A percentile compares a stretch with the other conserved stretches of the same genome.
phyloP scores from a whole-genome alignment of 2,888 invertebrate genomes.

The Orthonychiurus folsomi region DNA sequence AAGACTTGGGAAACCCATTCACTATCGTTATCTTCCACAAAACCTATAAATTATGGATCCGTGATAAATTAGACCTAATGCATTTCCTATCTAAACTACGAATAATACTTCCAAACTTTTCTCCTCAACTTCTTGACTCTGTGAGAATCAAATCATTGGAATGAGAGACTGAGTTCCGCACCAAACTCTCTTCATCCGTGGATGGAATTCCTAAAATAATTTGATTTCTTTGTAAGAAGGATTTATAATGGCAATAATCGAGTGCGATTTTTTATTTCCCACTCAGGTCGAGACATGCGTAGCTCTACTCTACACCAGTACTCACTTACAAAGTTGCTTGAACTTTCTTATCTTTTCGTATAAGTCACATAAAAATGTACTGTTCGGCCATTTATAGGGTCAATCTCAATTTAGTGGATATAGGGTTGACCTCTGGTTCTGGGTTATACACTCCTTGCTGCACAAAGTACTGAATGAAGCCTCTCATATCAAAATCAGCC shows the following conservation, averaged over 20 bases:
- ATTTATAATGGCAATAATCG: not conserved
- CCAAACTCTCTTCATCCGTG: not conserved
- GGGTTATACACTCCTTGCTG: no score
- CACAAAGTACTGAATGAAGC: no score
- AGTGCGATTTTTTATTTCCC: no score
- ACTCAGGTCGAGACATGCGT: no score
- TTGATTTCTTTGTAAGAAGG: not conserved
- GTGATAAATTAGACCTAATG: not conserved
- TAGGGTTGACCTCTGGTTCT: no score
- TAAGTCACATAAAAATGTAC: no score
- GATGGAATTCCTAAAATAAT: not conserved
- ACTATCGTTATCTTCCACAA: not conserved
- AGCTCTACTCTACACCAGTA: no score
- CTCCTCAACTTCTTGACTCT: not conserved
- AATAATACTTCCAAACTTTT: not conserved
- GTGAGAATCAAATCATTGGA: not conserved
- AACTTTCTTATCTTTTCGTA: no score
- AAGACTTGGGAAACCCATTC: not conserved
- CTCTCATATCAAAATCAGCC: no score
- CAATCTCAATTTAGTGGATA: no score
- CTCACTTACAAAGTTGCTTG: no score
- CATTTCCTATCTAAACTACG: not conserved
- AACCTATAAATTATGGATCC: not conserved
- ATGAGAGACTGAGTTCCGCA: not conserved
- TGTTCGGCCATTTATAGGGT: no score